Percentiles rank a stretch among this genome's conserved stretches.
These are phyloP conservation scores for Aphelinus certus DNA, from an alignment of 1,140 invertebrate genomes.

Conservation along the genomic window DNA sequence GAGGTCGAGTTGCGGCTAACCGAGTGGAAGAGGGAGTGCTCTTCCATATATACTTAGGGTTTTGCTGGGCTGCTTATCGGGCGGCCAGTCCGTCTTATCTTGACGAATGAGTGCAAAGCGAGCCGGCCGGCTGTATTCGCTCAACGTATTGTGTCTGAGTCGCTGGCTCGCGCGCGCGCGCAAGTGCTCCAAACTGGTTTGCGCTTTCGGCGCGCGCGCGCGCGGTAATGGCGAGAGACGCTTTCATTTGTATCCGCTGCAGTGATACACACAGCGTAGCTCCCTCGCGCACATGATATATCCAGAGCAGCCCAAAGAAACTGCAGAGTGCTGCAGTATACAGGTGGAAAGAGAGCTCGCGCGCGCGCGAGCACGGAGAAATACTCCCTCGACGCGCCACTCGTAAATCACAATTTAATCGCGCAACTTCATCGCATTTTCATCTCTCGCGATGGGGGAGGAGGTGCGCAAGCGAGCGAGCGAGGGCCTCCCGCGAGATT, in stretches of 20 bases:
- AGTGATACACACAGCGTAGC: too few relatives aligned
- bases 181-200: neutral
- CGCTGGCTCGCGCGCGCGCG: neutral
- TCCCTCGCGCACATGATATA: too few relatives aligned
- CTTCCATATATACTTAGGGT: neutral
- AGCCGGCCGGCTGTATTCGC: neutral
- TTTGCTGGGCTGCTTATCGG: neutral
- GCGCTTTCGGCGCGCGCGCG: too few relatives aligned
- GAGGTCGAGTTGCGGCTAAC: neutral
- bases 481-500: constrained; percentile 39
- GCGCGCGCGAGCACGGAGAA: neutral
- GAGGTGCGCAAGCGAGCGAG: too few relatives aligned
- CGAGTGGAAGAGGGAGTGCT: neutral
- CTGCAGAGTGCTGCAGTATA: too few relatives aligned
- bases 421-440: constrained; percentile 21
- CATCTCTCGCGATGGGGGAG: neutral
- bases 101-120: constrained; percentile 9
- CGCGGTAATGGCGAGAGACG: constrained; percentile 14
- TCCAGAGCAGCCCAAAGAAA: too few relatives aligned
- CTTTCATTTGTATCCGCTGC: neutral
- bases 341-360: too few relatives aligned
- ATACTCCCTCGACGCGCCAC: constrained; percentile 1
- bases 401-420: constrained; percentile 40
- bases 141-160: neutral
- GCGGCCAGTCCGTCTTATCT: constrained; percentile 9